A percentile compares a stretch with the other conserved stretches of the same genome.
Conservation (phyloP, 35 echinoderm and acorn worm genomes). For the Apostichopus parvimensis region DNA sequence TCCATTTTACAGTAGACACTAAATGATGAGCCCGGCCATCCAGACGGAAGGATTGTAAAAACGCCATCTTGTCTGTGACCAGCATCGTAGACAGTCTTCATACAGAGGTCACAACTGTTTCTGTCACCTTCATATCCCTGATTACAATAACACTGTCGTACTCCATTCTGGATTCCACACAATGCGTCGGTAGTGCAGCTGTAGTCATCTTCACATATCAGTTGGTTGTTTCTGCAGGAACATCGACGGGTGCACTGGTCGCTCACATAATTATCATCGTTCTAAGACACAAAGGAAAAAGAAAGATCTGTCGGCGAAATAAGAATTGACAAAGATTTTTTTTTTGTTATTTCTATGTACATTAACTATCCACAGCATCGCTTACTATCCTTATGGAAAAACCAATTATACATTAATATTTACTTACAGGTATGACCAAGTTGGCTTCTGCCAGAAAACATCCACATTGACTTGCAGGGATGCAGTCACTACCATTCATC, state of each 20-base stretch:
- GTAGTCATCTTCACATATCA: not conserved
- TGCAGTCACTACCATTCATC: slow-evolving; percentile 3
- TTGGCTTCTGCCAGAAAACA: slow-evolving; percentile 1
- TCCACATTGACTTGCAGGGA: not conserved
- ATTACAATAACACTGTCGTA: not conserved
- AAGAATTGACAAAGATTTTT: too few relatives aligned
- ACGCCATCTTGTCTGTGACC: slow-evolving; percentile 3
- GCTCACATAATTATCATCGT: not conserved
- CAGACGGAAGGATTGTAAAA: not conserved
- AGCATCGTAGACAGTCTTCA: not conserved
- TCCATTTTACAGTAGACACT: not conserved
- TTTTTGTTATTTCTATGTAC: too few relatives aligned
- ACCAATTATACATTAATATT: too few relatives aligned
- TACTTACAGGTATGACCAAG: slow-evolving; percentile 1
- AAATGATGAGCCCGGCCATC: not conserved
- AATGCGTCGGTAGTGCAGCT: not conserved
- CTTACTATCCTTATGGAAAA: too few relatives aligned
- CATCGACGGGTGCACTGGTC: not conserved
- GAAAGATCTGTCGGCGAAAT: too few relatives aligned
- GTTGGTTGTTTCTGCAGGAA: not conserved
- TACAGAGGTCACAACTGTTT: not conserved
- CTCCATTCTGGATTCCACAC: not conserved
- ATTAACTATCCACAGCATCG: too few relatives aligned
- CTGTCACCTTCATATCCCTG: not conserved
- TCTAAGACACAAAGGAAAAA: not conserved